Conservation (phyloP, 2,888 invertebrate genomes). For the Spicauda simplicius region DNA sequence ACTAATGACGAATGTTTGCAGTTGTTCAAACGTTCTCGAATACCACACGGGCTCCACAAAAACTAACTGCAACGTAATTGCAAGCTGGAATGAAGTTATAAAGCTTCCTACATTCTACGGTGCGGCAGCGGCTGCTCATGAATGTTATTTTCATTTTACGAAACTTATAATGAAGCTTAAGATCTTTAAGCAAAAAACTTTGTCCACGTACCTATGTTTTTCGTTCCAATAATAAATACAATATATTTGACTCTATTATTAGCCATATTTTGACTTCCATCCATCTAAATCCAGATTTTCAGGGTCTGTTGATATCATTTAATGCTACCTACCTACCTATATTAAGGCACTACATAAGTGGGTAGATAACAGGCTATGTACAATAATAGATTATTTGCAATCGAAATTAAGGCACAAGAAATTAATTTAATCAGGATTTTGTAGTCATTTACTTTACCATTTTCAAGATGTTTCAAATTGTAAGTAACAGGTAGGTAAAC, state of each 20-base stretch:
- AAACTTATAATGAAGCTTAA: constrained; percentile 27
- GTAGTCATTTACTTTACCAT: neutral
- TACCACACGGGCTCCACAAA: constrained; percentile 54
- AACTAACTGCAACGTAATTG: constrained; percentile 69
- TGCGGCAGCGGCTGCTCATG: constrained; percentile 25
- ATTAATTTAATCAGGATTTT: too few relatives aligned
- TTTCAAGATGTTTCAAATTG: neutral
- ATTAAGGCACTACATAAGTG: too few relatives aligned
- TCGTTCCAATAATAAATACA: neutral
- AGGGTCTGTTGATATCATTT: too few relatives aligned
- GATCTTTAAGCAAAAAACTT: constrained; percentile 19
- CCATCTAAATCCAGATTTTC: too few relatives aligned
- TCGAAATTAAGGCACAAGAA: too few relatives aligned
- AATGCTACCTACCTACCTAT: too few relatives aligned
- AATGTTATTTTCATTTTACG: constrained; percentile 28
- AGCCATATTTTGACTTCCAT: too few relatives aligned
- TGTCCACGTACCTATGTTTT: neutral
- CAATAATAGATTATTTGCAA: too few relatives aligned
- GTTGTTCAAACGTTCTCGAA: constrained; percentile 64
- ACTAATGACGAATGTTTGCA: constrained; percentile 72
- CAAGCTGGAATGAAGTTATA: constrained; percentile 67
- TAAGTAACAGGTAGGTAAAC: neutral
- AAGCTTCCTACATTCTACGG: constrained; percentile 17
- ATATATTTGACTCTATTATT: neutral
- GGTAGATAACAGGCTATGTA: too few relatives aligned